Base-by-base conservation (phyloP, 2,888 invertebrate genomes). In the Ceratothoa steindachneri region DNA sequence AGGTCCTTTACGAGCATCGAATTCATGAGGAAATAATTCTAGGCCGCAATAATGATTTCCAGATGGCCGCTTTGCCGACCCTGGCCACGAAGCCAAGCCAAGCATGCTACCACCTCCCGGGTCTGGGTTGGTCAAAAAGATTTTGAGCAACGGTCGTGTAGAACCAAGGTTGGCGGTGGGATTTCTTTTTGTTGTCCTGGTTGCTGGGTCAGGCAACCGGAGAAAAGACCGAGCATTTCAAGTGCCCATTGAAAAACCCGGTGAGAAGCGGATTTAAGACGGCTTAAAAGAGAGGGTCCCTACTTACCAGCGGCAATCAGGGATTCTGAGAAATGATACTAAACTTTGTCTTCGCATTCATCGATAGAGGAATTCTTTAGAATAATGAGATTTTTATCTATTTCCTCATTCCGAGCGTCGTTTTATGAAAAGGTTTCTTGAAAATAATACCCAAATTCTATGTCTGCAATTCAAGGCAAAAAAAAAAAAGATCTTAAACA, bases 41-140 rank as follows among this genome's bases (percentile, higher is more conserved):
- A 60, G 60, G n/a, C 60, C 60, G 27, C 27, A 60, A 60, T 60
- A 60, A 60, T 60, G 60, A 60, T 60, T 60, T 60, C 60, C 60
- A 60, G 60, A 60, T 60, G 60, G 60, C 60, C 60, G 60, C 60
- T 60, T n/a, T 60, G 19, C 27, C 60, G 60, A 60, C 60, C 60
- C 27, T 60, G 12, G 22, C 27, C 60, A 60, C 22, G 60, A 60
- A 60, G 60, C n/a, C 60, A 60, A 60, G 60, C 60, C 60, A 24
- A 22, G 60, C 27, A 60, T 60, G 15, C 52, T 51, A 41, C 41
- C 41, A 15, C 60, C 60, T 60, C 60, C n/a, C 60, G 60, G 60
- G 60, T 22, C 60, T 60, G 12, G n/a, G n/a, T 24, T 60, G 60
- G 60, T 60, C 60, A 60, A 60, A n/a, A 60, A 60, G 27, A 22